phyloP scores from a whole-genome alignment of 1,140 invertebrate genomes.

The Bemisia tabaci region DNA sequence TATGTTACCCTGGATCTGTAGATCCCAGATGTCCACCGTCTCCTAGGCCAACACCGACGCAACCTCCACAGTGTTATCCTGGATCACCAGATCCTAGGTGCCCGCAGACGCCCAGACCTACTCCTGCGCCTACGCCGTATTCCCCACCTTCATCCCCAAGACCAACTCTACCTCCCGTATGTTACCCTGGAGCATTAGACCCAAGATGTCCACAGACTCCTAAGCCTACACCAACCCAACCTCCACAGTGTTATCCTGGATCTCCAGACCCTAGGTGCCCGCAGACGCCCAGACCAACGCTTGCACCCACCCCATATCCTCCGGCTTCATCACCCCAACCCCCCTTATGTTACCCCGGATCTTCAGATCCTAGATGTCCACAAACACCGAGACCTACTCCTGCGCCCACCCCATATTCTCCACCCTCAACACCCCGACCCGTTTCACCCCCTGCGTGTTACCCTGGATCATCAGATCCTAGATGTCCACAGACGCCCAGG shows the following conservation, averaged over 20 bases:
- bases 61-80: conserved; percentile 19
- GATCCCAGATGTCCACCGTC: conserved; percentile 32
- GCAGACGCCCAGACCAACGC: conserved; percentile 28
- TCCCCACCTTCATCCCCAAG: conserved; percentile 21
- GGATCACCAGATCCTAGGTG: conserved; percentile 27
- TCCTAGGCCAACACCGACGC: conserved; percentile 19
- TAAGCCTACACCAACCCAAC: conserved; percentile 17
- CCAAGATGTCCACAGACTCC: conserved; percentile 24
- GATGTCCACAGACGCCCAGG: conserved; percentile 18
- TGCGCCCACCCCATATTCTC: conserved; percentile 11
- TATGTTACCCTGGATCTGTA: conserved; percentile 40
- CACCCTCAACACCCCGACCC: conserved; percentile 4
- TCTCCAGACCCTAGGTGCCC: conserved; percentile 29
- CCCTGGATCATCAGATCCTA: conserved; percentile 22
- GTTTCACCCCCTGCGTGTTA: conserved; percentile 19
- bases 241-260: conserved; percentile 25
- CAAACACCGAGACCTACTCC: conserved; percentile 27
- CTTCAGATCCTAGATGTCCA: conserved; percentile 23
- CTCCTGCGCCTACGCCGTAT: conserved; percentile 16
- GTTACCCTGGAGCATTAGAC: conserved; percentile 26
- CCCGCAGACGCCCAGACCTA: conserved; percentile 14
- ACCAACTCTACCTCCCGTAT: conserved; percentile 28
- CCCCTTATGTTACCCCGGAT: conserved; percentile 22
- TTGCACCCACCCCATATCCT: conserved; percentile 20
- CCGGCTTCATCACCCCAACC: conserved; percentile 22